Percentiles rank a stretch among this genome's conserved stretches.
Conservation (phyloP, 2,113 vertebrate species). For the Dipodomys spectabilis region DNA sequence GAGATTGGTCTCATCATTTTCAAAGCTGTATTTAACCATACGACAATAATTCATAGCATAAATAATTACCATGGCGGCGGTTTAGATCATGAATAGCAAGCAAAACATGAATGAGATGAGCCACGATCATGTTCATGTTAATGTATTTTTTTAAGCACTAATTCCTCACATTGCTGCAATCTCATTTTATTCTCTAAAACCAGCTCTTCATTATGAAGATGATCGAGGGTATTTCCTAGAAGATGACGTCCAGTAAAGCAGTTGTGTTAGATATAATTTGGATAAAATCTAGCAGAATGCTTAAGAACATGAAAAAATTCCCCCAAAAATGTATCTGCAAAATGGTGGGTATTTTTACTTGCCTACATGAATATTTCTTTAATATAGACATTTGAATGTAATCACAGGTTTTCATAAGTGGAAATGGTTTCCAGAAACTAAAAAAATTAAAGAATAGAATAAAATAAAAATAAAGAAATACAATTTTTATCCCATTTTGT, state of each 20-base stretch:
- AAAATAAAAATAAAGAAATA: not conserved
- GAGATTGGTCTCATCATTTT: slow-evolving; percentile 26
- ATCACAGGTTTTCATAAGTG: not conserved
- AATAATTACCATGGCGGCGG: slow-evolving; percentile 25
- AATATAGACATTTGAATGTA: not conserved
- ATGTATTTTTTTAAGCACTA: slow-evolving; percentile 28
- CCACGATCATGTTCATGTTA: not conserved
- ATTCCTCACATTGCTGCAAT: not conserved
- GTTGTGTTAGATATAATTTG: not conserved
- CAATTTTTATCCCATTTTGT: not conserved
- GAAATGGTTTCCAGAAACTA: not conserved
- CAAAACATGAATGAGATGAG: not conserved
- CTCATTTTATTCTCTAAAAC: slow-evolving; percentile 13
- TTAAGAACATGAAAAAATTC: not conserved
- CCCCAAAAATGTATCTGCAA: not conserved
- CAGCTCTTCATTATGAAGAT: not conserved
- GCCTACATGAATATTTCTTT: too few species aligned
- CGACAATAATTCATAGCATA: slow-evolving; percentile 59
- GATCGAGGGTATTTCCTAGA: not conserved
- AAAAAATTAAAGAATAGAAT: not conserved
- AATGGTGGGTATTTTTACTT: not conserved
- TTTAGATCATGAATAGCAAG: slow-evolving; percentile 28
- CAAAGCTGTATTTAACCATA: slow-evolving; percentile 55
- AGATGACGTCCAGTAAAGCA: not conserved
- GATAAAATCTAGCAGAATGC: not conserved